Percentiles rank a stretch among this genome's conserved stretches.
These are phyloP conservation scores for Miichthys miiuy DNA, from an alignment of 2,797 vertebrate species.

Conservation along the genomic window DNA sequence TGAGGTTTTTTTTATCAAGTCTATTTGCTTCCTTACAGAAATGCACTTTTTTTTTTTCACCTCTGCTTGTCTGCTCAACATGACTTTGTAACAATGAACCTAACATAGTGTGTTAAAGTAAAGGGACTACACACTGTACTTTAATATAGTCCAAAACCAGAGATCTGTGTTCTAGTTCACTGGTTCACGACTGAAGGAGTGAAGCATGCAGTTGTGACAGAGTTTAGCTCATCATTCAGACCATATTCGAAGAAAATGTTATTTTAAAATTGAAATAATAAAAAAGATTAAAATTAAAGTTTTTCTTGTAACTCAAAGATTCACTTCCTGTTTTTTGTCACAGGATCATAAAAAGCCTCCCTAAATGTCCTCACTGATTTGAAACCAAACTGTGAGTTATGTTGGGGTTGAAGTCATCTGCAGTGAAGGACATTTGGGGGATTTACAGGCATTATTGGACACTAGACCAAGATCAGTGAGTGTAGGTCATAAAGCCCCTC, in stretches of 20 bases:
- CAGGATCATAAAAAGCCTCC: conserved; percentile 30
- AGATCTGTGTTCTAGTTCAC: conserved; percentile 39
- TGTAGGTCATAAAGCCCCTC: background rate
- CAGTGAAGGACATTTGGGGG: background rate
- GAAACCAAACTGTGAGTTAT: conserved; percentile 10
- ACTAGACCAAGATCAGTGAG: background rate
- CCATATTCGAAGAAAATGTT: conserved; percentile 14
- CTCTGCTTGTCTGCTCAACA: background rate
- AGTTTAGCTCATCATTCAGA: conserved; percentile 16
- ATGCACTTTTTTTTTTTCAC: background rate
- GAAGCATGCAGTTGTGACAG: conserved; percentile 18
- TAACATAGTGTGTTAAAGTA: too few species aligned
- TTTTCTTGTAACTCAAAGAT: conserved; percentile 55
- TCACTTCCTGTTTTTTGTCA: conserved; percentile 69
- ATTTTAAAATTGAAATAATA: conserved; percentile 15
- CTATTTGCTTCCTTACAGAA: background rate
- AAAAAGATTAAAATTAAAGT: conserved; percentile 1
- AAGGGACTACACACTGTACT: background rate
- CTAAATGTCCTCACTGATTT: conserved; percentile 10
- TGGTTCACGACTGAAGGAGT: conserved; percentile 39
- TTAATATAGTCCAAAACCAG: conserved; percentile 10
- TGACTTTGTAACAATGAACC: too few species aligned
- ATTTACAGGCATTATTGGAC: background rate
- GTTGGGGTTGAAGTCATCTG: background rate
- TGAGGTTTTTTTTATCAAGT: too few species aligned